A percentile compares a stretch with the other conserved stretches of the same genome.
Conservation (phyloP, 2,888 invertebrate species). For the Hyalella azteca region DNA sequence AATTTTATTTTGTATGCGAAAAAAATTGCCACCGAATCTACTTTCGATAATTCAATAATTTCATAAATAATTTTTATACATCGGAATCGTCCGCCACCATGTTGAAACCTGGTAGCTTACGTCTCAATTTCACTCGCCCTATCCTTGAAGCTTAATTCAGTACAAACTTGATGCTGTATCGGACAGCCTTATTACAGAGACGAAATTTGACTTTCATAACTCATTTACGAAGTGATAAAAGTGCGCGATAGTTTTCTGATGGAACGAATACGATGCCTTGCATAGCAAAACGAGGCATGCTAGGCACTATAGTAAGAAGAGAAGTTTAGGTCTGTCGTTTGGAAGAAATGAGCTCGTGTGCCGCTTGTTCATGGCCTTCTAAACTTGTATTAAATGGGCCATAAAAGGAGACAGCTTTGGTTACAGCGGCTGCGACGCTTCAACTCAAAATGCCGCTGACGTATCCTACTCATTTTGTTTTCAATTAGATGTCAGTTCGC, state of each 20-base stretch:
- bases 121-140: no score
- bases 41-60: no score
- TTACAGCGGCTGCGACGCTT: not conserved
- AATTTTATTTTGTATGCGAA: no score
- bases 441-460: no score
- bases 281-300: not conserved
- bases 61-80: no score
- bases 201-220: conserved; percentile 24
- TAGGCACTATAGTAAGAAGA: not conserved
- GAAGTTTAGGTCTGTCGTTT: conserved; percentile 27
- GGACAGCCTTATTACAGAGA: not conserved
- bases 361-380: conserved; percentile 20
- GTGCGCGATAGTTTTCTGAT: conserved; percentile 10
- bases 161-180: not conserved
- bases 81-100: no score
- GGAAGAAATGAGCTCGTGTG: conserved; percentile 20
- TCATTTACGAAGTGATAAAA: conserved; percentile 5
- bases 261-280: not conserved
- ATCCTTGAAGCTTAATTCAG: no score
- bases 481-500: no score
- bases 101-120: no score
- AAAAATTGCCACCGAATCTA: no score
- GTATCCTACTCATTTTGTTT: no score
- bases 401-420: not conserved
- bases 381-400: conserved; percentile 4